Conservation (phyloP, 2,797 vertebrate genomes). For the Tauraco hartlaubi region DNA sequence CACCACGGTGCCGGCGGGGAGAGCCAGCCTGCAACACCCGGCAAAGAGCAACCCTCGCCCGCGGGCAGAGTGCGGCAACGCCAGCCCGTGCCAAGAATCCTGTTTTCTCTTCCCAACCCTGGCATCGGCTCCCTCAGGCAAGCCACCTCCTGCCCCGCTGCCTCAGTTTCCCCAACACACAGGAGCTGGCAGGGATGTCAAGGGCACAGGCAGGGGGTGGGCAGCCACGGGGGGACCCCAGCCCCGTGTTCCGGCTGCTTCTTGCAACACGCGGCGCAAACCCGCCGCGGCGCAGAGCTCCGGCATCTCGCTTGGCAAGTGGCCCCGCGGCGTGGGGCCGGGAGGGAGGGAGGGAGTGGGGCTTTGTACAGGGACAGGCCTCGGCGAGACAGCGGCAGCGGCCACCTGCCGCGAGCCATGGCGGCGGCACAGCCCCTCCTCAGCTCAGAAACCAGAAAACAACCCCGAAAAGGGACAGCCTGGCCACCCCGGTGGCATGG, state of each 20-base stretch:
- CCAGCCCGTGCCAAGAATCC: not conserved
- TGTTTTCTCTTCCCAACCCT: not conserved
- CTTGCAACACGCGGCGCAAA: accelerated
- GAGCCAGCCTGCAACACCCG: not conserved
- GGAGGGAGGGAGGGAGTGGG: not conserved
- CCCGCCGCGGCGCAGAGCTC: accelerated
- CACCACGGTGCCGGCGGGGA: not conserved
- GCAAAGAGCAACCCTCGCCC: not conserved
- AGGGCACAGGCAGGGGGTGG: not conserved
- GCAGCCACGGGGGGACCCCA: not conserved
- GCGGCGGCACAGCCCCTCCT: accelerated
- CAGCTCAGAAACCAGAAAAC: not conserved
- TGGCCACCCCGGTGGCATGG: accelerated
- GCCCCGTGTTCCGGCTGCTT: not conserved
- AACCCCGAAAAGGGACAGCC: not conserved
- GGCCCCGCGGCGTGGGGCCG: accelerated
- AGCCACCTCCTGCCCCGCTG: not conserved
- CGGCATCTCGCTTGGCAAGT: not conserved
- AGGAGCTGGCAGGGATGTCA: not conserved
- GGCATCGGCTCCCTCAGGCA: not conserved
- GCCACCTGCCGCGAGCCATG: not conserved
- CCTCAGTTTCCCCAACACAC: not conserved
- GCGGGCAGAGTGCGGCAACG: not conserved
- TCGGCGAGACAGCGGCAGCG: not conserved
- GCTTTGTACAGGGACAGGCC: not conserved